phyloP scores from a whole-genome alignment of 2,888 invertebrate genomes.

The Macrosiphum euphorbiae region DNA sequence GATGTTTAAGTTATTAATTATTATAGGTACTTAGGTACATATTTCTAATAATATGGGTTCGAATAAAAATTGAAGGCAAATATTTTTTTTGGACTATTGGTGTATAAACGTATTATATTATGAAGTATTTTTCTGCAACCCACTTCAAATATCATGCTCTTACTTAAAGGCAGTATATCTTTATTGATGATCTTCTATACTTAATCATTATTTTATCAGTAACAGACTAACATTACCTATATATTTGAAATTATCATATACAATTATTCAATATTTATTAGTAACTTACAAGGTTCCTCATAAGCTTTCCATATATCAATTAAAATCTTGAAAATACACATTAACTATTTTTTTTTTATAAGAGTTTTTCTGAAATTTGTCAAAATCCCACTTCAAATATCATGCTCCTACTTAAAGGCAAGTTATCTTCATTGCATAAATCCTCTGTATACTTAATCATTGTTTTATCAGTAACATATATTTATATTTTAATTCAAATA shows the following conservation, averaged over 20 bases:
- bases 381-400: neutral
- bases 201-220: neutral
- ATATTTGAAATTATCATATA: neutral
- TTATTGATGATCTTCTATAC: neutral
- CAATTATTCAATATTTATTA: neutral
- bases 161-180: neutral
- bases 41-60: neutral
- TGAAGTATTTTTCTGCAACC: neutral
- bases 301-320: too few species aligned
- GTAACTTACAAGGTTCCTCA: too few species aligned
- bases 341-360: too few species aligned
- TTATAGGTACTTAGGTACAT: neutral
- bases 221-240: neutral
- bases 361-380: too few species aligned
- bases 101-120: neutral
- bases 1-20: neutral
- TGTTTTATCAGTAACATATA: neutral
- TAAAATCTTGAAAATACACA: too few species aligned
- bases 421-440: neutral
- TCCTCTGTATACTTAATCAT: neutral
- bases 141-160: neutral
- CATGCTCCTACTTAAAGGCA: neutral
- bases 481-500: neutral
- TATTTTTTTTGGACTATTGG: neutral
- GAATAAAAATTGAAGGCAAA: neutral